Conservation (phyloP, 2,888 invertebrate species). For the Lochmaea capreae region DNA sequence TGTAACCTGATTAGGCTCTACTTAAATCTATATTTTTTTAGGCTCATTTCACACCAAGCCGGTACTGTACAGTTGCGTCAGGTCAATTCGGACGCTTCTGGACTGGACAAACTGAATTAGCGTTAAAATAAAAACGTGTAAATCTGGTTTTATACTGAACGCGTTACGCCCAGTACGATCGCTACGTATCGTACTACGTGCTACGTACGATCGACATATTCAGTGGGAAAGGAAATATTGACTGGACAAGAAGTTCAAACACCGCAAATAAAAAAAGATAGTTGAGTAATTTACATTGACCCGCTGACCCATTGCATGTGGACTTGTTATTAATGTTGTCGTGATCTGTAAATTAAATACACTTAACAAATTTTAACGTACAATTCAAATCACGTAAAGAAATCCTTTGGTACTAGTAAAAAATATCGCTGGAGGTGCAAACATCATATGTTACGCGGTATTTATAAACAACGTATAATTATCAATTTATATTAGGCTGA, state of each 20-base stretch:
- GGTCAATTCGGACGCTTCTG: too few relatives aligned
- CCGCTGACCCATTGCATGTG: background rate
- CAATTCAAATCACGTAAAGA: background rate
- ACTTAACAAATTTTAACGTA: background rate
- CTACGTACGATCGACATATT: too few relatives aligned
- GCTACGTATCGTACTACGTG: too few relatives aligned
- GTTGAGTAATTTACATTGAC: background rate
- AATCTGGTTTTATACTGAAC: too few relatives aligned
- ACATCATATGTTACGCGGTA: background rate
- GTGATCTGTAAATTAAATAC: background rate
- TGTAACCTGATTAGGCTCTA: too few relatives aligned
- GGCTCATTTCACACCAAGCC: too few relatives aligned
- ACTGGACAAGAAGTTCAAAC: background rate
- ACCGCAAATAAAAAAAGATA: background rate
- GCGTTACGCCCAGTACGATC: too few relatives aligned
- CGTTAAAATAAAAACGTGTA: too few relatives aligned
- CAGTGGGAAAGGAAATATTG: too few relatives aligned
- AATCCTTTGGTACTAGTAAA: background rate
- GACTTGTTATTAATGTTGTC: background rate
- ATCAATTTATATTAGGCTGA: background rate
- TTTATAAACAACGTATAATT: background rate
- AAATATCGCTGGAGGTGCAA: background rate
- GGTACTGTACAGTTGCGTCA: too few relatives aligned
- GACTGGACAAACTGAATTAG: too few relatives aligned
- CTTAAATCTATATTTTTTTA: too few relatives aligned